Percentiles rank a stretch among this genome's conserved stretches.
Evolutionary conservation across 2,113 vertebrate genomes (phyloP).

Genomic region (Coptodon bakossiorum): DNA sequence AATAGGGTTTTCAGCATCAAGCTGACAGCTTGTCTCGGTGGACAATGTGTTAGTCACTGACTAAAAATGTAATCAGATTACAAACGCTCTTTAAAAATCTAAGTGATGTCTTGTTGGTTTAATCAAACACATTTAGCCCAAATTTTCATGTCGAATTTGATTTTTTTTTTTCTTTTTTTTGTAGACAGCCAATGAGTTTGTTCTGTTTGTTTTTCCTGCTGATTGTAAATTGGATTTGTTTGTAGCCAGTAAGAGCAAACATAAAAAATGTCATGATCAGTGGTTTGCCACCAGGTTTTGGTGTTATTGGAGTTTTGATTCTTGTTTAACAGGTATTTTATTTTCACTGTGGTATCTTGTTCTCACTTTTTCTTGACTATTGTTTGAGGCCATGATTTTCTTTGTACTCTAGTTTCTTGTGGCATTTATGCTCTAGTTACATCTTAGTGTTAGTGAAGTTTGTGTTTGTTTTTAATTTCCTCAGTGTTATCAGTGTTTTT

Average conservation of each 20-base stretch:
- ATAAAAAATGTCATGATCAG: neutral
- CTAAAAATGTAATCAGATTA: constrained; percentile 27
- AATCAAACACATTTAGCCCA: neutral
- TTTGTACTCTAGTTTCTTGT: neutral
- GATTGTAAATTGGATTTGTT: neutral
- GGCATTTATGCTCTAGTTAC: neutral
- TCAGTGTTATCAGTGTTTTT: neutral
- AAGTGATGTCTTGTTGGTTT: neutral
- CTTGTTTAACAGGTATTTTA: neutral
- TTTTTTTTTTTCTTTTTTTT: neutral
- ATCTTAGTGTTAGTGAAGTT: neutral
- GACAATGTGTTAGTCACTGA: constrained; percentile 14
- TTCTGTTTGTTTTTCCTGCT: neutral
- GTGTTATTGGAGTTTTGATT: neutral
- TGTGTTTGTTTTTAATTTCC: neutral
- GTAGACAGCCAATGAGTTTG: neutral
- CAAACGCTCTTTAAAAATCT: neutral
- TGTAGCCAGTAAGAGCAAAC: neutral
- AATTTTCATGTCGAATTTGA: neutral
- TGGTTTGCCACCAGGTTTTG: neutral
- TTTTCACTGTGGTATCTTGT: neutral
- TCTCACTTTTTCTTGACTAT: neutral
- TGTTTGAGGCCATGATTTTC: neutral
- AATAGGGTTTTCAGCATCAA: constrained; percentile 30
- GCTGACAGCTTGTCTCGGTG: constrained; percentile 27